phyloP scores from a whole-genome alignment of 2,888 invertebrate species.

The Drosophila ustulata region DNA sequence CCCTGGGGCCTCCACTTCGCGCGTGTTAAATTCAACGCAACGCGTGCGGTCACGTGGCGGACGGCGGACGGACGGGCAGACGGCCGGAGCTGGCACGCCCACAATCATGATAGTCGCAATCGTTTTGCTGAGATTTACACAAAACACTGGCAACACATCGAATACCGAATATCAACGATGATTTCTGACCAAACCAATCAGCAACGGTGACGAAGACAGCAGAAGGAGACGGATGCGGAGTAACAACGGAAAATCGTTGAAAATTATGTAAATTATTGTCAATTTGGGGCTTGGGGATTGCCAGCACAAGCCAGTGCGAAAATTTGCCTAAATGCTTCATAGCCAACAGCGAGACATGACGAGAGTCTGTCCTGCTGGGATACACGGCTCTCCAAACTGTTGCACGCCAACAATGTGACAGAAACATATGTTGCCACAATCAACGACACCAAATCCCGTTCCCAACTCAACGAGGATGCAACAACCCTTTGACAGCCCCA shows the following conservation, averaged over 20 bases:
- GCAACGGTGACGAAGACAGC: constrained; percentile 2
- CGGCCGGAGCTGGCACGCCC: constrained; percentile 57
- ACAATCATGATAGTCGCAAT: constrained; percentile 76
- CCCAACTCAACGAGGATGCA: constrained; percentile 15
- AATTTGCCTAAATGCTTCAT: constrained; percentile 82
- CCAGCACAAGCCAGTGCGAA: constrained; percentile 68
- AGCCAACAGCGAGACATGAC: constrained; percentile 53
- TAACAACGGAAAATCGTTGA: constrained; percentile 66
- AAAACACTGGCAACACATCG: constrained; percentile 56
- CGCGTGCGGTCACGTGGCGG: constrained; percentile 77
- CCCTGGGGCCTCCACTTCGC: constrained; percentile 60
- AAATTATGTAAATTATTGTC: constrained; percentile 77
- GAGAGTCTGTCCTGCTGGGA: constrained; percentile 28
- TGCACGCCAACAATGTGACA: constrained; percentile 68
- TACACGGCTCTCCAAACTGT: constrained; percentile 51
- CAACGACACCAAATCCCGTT: constrained; percentile 42
- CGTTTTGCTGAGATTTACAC: constrained; percentile 49
- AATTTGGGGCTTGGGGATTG: constrained; percentile 31
- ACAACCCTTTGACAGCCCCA: constrained; percentile 50
- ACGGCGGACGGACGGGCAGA: constrained; percentile 53
- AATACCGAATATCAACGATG: constrained; percentile 36
- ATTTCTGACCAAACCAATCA: constrained; percentile 52
- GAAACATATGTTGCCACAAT: constrained; percentile 74
- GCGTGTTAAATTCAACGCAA: constrained; percentile 77
- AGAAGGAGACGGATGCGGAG: not conserved